Percentiles rank a stretch among this genome's conserved stretches.
phyloP scores from a whole-genome alignment of 1,140 invertebrate species.

The Drosophila insularis region DNA sequence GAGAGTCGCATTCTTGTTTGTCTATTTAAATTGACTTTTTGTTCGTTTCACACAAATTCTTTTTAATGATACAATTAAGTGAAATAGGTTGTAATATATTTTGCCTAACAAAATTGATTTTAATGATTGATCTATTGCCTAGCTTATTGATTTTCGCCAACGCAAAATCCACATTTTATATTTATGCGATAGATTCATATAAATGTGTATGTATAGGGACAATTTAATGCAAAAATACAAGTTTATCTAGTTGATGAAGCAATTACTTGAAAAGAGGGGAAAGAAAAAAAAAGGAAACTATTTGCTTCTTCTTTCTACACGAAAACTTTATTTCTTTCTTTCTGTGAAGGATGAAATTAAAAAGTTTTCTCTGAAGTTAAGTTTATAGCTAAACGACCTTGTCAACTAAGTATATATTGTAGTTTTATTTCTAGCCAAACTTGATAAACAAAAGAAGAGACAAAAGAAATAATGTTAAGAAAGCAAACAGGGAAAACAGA shows the following conservation, averaged over 20 bases:
- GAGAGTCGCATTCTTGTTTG: not conserved
- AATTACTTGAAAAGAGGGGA: conserved; percentile 34
- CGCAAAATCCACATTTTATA: not conserved
- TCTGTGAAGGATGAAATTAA: conserved; percentile 54
- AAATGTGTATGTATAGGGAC: not conserved
- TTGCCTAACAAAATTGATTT: not conserved
- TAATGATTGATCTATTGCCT: conserved; percentile 1
- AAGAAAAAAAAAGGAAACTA: not conserved
- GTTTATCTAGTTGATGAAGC: conserved; percentile 24
- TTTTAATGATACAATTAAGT: conserved; percentile 6
- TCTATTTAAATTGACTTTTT: conserved; percentile 2
- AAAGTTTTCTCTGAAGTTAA: conserved; percentile 37
- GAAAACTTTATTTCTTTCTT: conserved; percentile 41
- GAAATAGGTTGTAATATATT: not conserved
- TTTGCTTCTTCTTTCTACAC: conserved; percentile 6
- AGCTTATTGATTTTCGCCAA: not conserved
- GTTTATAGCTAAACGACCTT: conserved; percentile 52
- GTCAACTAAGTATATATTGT: conserved; percentile 43
- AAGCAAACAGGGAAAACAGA: not conserved
- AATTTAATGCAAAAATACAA: not conserved
- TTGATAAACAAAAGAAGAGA: conserved; percentile 23
- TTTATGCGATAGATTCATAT: not conserved
- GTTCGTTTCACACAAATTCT: not conserved
- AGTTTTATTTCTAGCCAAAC: conserved; percentile 51
- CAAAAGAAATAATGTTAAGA: not conserved